Evolutionary conservation across 2,113 vertebrate genomes (phyloP).

Genomic region (Polyodon spathula): DNA sequence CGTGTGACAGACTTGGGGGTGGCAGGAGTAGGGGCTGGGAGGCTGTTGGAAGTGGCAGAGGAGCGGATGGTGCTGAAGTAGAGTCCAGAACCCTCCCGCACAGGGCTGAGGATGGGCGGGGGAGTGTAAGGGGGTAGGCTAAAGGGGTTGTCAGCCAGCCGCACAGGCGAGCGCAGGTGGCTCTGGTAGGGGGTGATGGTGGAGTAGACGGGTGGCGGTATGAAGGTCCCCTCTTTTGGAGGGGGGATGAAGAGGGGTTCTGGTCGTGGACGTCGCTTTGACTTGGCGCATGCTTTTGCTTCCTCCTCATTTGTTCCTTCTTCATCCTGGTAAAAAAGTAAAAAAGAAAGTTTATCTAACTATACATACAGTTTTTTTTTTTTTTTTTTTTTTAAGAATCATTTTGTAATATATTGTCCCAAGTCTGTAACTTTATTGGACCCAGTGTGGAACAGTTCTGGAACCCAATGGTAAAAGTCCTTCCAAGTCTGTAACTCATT

Average conservation of each 20-base stretch:
- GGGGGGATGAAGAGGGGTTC: conserved; percentile 96
- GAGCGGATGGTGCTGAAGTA: conserved; percentile 95
- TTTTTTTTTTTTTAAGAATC: too few relatives aligned
- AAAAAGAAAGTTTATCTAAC: background rate
- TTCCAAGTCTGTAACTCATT: too few relatives aligned
- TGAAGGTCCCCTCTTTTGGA: conserved; percentile 81
- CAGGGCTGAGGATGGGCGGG: conserved; percentile 92
- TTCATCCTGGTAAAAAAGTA: background rate
- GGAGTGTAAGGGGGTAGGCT: conserved; percentile 91
- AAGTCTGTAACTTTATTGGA: too few relatives aligned
- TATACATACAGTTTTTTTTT: background rate
- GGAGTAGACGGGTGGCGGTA: conserved; percentile 82
- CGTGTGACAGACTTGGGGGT: conserved; percentile 89
- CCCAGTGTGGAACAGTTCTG: too few relatives aligned
- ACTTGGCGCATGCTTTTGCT: conserved; percentile 66
- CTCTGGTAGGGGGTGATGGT: conserved; percentile 92
- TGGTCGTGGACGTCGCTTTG: conserved; percentile 81
- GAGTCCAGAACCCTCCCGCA: conserved; percentile 89
- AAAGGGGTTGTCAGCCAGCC: conserved; percentile 77
- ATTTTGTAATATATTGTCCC: too few relatives aligned
- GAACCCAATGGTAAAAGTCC: too few relatives aligned
- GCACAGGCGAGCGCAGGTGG: conserved; percentile 88
- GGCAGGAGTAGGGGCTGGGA: conserved; percentile 68
- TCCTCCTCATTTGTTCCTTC: conserved; percentile 64
- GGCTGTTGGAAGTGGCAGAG: conserved; percentile 44